Conservation (phyloP, 35 echinoderm and acorn worm species). For the Ophioderma brevispina region DNA sequence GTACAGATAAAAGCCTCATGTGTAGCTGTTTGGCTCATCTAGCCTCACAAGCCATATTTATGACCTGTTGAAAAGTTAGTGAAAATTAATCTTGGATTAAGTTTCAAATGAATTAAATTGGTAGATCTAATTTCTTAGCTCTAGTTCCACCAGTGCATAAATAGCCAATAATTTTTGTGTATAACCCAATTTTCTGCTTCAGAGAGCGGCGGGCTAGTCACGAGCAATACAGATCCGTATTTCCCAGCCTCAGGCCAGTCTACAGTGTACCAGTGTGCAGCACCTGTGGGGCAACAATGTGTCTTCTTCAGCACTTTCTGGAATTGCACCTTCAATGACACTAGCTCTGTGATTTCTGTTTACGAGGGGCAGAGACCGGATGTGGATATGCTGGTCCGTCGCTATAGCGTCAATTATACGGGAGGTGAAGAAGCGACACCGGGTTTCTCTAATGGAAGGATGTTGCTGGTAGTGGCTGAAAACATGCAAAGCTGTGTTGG, state of each 20-base stretch:
- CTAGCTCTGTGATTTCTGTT: not conserved
- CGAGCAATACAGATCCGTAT: not conserved
- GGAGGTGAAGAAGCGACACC: not conserved
- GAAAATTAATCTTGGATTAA: no score
- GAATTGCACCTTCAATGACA: conserved; percentile 1
- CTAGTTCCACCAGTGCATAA: no score
- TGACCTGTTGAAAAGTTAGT: no score
- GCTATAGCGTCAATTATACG: not conserved
- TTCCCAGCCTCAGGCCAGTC: not conserved
- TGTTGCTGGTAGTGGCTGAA: not conserved
- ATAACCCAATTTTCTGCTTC: no score
- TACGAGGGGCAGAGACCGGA: not conserved
- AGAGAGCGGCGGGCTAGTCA: not conserved
- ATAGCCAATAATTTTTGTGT: no score
- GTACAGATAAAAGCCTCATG: no score
- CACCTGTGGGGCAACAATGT: not conserved
- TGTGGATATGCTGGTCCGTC: not conserved
- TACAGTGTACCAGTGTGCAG: not conserved
- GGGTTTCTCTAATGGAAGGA: not conserved
- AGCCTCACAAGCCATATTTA: no score
- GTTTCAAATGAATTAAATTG: no score
- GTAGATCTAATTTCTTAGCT: no score
- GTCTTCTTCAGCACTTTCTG: not conserved
- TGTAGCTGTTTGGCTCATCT: no score
- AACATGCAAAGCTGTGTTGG: not conserved